Base-by-base conservation (phyloP, 2,888 invertebrate genomes). In the Lasioglossum marginatum region DNA sequence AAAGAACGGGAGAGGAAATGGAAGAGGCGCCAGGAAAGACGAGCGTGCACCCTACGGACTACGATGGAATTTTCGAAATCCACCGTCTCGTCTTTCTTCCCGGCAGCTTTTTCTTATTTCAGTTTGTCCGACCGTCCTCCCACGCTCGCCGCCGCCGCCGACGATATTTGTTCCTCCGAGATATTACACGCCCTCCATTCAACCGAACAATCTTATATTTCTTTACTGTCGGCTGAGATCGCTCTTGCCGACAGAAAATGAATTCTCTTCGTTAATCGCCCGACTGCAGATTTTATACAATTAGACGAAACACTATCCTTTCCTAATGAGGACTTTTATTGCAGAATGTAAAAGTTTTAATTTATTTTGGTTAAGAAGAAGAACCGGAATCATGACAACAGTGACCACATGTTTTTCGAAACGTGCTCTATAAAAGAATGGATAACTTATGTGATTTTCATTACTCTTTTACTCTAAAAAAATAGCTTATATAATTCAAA, bases 11-110 rank as follows among this genome's bases (percentile, higher is more conserved):
- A 81, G 87, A 90, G 89, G 88, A 88, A 90, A 90, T 87, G 87
- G 89, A 84, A 89, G 87, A 88, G 87, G 88, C 85, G 85, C 81
- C 87, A 81, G 81, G 78, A 82, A 91, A 91, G 85, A 82, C 87
- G 87, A 83, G 81, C 79, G 80, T 78, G 81, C 85, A 76, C 77
- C 82, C 73, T 76, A 72, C 73, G n/a, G 74, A 83, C 60, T 74
- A 40, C 83, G 82, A 86, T 90, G 87, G 81, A 87, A 85, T 90
- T 89, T 90, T 89, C 85, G 75, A 89, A 89, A 86, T 87, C 79
- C 81, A 83, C 79, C 77, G 68, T 75, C 68, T 63, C 52, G 77
- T 78, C 79, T 68, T 71, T 75, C 71, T 48, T 37, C 37, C 37
- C 5, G 68, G 1, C 70, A 37, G 57, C 70, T 70, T 70, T 40